Conservation (phyloP, 2,888 invertebrate genomes). For the Ypsolopha sequella region DNA sequence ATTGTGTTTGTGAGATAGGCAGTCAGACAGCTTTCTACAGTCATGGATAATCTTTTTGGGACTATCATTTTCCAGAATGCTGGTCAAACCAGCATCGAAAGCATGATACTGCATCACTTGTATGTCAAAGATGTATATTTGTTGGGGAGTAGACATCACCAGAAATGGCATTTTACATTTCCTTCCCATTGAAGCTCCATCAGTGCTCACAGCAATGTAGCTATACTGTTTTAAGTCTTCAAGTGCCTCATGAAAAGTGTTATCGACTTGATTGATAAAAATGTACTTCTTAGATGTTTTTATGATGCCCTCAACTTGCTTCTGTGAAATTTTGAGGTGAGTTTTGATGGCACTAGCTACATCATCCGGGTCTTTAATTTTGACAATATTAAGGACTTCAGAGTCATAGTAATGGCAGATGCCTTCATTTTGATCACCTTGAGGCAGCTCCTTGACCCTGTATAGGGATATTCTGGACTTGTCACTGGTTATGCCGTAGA, state of each 20-base stretch:
- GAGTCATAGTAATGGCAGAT: slow-evolving; percentile 51
- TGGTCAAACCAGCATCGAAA: slow-evolving; percentile 60
- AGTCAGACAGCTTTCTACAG: slow-evolving; percentile 68
- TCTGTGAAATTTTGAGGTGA: slow-evolving; percentile 47
- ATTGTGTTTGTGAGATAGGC: slow-evolving; percentile 69
- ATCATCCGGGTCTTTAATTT: slow-evolving; percentile 40
- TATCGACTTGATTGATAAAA: slow-evolving; percentile 60
- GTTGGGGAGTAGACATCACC: slow-evolving; percentile 48
- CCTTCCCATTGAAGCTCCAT: slow-evolving; percentile 60
- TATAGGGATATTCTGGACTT: slow-evolving; percentile 57
- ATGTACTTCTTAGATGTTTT: slow-evolving; percentile 51
- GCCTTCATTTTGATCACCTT: slow-evolving; percentile 39
- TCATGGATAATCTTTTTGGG: slow-evolving; percentile 73
- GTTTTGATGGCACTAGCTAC: slow-evolving; percentile 15
- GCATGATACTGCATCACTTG: slow-evolving; percentile 61
- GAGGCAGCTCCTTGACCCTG: slow-evolving; percentile 45
- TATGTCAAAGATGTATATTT: slow-evolving; percentile 63
- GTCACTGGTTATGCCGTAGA: slow-evolving; percentile 52
- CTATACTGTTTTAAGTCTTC: slow-evolving; percentile 41
- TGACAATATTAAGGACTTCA: slow-evolving; percentile 52
- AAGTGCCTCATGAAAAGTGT: slow-evolving; percentile 47
- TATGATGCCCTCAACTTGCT: slow-evolving; percentile 52
- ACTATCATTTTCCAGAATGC: slow-evolving; percentile 47
- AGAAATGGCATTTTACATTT: slow-evolving; percentile 63
- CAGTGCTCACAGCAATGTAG: slow-evolving; percentile 49